phyloP scores from a whole-genome alignment of 2,797 vertebrate genomes.

The Notolepis coatsorum region DNA sequence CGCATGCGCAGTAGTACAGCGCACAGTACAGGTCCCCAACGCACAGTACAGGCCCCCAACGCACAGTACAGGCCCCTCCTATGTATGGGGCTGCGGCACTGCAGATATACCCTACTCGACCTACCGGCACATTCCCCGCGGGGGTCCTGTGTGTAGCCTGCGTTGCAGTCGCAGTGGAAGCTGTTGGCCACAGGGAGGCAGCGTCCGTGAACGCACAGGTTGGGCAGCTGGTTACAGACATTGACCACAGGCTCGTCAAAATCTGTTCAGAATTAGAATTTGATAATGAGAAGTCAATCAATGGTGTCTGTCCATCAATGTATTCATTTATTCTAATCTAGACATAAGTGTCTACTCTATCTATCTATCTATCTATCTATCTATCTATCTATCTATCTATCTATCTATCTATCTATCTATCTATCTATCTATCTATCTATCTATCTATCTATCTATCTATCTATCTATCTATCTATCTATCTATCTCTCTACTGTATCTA shows the following conservation, averaged over 20 bases:
- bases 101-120: too few species aligned
- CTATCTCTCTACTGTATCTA: not conserved
- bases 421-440: not conserved
- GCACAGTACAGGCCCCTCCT: too few species aligned
- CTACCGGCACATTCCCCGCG: slow-evolving; percentile 80
- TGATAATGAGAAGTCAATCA: not conserved
- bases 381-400: not conserved
- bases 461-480: not conserved
- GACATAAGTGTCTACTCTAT: too few species aligned
- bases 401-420: not conserved
- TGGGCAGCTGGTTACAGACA: slow-evolving; percentile 74
- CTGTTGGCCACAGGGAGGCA: slow-evolving; percentile 76
- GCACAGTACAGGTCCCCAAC: too few species aligned
- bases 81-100: too few species aligned
- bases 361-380: too few species aligned
- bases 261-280: not conserved
- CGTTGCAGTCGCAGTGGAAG: slow-evolving; percentile 81
- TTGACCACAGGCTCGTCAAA: slow-evolving; percentile 77
- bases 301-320: not conserved
- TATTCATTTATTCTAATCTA: not conserved
- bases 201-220: slow-evolving; percentile 80
- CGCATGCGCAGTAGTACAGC: too few species aligned
- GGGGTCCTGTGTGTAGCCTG: slow-evolving; percentile 77
- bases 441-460: not conserved
- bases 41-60: too few species aligned